Base-by-base conservation (phyloP, 23 tunicate genomes). In the Trididemnum clinides region DNA sequence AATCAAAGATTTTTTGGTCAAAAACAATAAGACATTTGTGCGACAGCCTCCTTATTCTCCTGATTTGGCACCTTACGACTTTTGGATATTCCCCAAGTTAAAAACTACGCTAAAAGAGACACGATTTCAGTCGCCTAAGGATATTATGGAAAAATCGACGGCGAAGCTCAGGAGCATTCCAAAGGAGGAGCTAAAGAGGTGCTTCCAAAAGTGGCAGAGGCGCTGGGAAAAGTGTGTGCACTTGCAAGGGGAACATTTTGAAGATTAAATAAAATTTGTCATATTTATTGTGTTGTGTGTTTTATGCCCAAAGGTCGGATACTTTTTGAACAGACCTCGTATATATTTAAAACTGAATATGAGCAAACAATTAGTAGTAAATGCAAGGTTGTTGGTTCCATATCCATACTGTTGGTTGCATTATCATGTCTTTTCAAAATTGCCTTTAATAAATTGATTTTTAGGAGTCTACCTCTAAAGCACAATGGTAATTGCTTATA, bases 211-310 rank as follows among this genome's bases (percentile, higher is more conserved):
- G 66, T 59, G 66, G 66, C 66, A 59, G 23, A 59, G 3, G 66
- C 66, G 25, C 66, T 59, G 66, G 25, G 20, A 59, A n/a, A 12
- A 59, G 25, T 59, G 15, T 44, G n/a, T n/a, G n/a, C n/a, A n/a
- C n/a, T n/a, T n/a, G n/a, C 54, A 44, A 44, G 66, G 66, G 25
- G 25, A 59, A 59, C 22, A 59, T 59, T 59, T 12, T 59, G 66
- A 59, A 59, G 66, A n/a, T 59, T 12, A 3, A 59, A 59, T 59
- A 59, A 59, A 12, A 59, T n/a, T 59, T 15, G 66, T 28, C 20
- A 59, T 19, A 59, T 59, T 59, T n/a, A 59, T 59, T 59, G 66
- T 59, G 66, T 15, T 59, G 66, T 59, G 66, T 59, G 66, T 28
- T 59, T 59, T 59, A n/a, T 59, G 22, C 66, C 20, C 20, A 59